Evolutionary conservation across 2,888 invertebrate species (phyloP).

Genomic region (Phania funesta): DNA sequence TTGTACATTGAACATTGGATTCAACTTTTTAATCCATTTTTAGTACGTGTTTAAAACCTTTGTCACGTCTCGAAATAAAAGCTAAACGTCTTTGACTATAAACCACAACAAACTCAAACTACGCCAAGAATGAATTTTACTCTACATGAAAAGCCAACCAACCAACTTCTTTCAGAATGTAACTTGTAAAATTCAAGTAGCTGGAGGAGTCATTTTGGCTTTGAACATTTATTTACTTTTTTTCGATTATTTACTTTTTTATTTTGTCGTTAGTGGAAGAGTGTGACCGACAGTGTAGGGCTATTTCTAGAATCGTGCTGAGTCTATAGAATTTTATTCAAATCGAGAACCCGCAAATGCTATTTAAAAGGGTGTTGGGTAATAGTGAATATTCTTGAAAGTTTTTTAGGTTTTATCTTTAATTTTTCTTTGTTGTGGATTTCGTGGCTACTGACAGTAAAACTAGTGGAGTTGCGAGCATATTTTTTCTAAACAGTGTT

Average conservation of each 20-base stretch:
- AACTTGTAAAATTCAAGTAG: constrained; percentile 12
- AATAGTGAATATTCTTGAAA: constrained; percentile 49
- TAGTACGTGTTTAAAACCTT: constrained; percentile 65
- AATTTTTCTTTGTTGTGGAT: background rate
- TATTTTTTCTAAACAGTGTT: constrained; percentile 52
- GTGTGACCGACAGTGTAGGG: background rate
- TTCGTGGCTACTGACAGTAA: constrained; percentile 33
- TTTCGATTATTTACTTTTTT: too few species aligned
- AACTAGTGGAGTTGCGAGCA: background rate
- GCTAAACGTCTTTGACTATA: constrained; percentile 46
- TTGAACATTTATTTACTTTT: background rate
- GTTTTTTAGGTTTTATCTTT: constrained; percentile 1
- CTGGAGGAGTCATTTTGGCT: background rate
- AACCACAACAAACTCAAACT: constrained; percentile 28
- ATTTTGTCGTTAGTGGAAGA: background rate
- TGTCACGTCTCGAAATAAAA: constrained; percentile 64
- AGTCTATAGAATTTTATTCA: constrained; percentile 64
- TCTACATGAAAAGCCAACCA: background rate
- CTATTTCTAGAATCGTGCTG: constrained; percentile 46
- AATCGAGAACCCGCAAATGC: constrained; percentile 53
- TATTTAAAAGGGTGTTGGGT: constrained; percentile 52
- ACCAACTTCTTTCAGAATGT: background rate
- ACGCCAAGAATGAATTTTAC: constrained; percentile 7
- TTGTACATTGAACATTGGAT: constrained; percentile 46
- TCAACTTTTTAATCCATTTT: constrained; percentile 30